Base-by-base conservation (phyloP, 2,113 vertebrate genomes). In the Zingel zingel region DNA sequence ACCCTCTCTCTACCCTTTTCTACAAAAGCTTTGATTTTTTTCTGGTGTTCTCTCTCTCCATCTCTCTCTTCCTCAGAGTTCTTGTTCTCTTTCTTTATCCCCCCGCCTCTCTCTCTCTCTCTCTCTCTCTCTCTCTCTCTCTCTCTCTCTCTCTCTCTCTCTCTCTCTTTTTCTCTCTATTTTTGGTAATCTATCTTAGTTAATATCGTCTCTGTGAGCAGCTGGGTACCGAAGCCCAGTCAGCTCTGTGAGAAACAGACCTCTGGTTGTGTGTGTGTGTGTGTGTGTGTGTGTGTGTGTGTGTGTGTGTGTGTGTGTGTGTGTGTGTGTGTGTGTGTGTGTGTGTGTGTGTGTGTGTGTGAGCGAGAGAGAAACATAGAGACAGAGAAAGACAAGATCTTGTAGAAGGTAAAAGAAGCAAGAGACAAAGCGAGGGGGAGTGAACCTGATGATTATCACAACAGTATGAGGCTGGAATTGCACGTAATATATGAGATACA, bases 121-220 rank as follows among this genome's bases (percentile, higher is more conserved):
- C n/a, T 72, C 73, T 62, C 73, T 25, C 30, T 47, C 27, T 85
- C 39, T 77, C 15, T 30, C 48, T 76, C 27, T 19, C 11, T 65
- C 56, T 79, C 50, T 50, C 27, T 72, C 23, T 74, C 56, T 58
- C n/a, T 67, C 64, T 76, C 36, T 80, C 73, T 69, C 30, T 51
- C 70, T 79, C 54, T 83, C 62, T 73, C 21, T 63, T 9, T 33
- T 33, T 62, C 66, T 51, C 39, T 62, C 78, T 68, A 61, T 92
- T 77, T 64, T 85, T 87, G 77, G 93, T 93, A 93, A 94, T 96
- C 94, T 94, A 91, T 95, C 94, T 96, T 95, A 91, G 94, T 95
- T 96, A 93, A 94, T 95, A 95, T 94, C 91, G 90, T 88, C 93
- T 90, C 88, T 88, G 91, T 78, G 83, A 94, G 94, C 95, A 95